Evolutionary conservation across 1,140 invertebrate genomes (phyloP).

Genomic region (Bombyx mandarina): DNA sequence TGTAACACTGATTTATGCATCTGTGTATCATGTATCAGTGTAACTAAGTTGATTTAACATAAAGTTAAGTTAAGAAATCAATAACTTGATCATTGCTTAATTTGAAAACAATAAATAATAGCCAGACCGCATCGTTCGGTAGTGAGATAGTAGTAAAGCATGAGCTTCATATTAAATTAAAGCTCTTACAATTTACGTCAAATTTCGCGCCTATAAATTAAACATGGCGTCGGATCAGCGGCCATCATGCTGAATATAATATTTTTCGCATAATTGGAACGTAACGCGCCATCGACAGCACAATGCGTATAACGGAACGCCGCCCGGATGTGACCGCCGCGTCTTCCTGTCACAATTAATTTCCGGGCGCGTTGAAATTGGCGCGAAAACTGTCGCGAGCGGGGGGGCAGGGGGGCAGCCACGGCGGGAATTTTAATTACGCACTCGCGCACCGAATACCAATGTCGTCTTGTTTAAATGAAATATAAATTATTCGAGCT

Average conservation of each 20-base stretch:
- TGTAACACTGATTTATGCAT: too few relatives aligned
- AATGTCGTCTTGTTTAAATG: conserved; percentile 71
- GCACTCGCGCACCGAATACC: conserved; percentile 69
- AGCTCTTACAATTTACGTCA: too few relatives aligned
- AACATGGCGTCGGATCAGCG: conserved; percentile 1
- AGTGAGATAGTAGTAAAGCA: background rate
- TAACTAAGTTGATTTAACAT: too few relatives aligned
- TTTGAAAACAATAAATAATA: too few relatives aligned
- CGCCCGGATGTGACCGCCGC: conserved; percentile 60
- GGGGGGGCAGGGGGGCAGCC: conserved; percentile 35
- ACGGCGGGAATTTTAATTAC: conserved; percentile 71
- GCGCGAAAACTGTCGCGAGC: conserved; percentile 67
- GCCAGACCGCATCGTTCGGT: too few relatives aligned
- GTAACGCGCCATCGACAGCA: conserved; percentile 27
- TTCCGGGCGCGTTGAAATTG: conserved; percentile 68
- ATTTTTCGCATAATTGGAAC: conserved; percentile 6
- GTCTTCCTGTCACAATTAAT: conserved; percentile 71
- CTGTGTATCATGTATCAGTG: too few relatives aligned
- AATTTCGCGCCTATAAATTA: background rate
- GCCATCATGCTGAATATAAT: conserved; percentile 1
- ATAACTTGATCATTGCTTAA: too few relatives aligned
- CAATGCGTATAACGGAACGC: conserved; percentile 53
- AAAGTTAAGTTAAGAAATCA: too few relatives aligned
- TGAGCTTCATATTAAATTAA: background rate
- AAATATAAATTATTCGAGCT: conserved; percentile 68